phyloP scores from a whole-genome alignment of 2,888 invertebrate species.

The Drosophila subsilvestris region DNA sequence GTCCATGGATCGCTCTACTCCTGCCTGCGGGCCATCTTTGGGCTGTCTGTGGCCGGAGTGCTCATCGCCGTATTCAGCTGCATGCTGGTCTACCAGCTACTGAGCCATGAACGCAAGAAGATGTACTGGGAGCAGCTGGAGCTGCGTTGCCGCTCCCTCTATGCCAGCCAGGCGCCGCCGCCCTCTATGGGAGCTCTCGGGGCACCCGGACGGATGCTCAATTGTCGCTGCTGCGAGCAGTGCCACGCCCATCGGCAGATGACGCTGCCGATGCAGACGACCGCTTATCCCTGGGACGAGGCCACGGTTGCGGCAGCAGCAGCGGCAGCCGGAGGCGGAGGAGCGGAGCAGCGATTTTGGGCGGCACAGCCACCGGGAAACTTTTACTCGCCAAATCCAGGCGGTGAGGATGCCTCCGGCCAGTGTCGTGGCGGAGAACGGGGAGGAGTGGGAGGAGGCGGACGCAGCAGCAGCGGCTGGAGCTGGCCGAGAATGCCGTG shows the following conservation, averaged over 20 bases:
- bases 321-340: slow-evolving; percentile 69
- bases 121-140: slow-evolving; percentile 98
- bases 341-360: slow-evolving; percentile 85
- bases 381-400: slow-evolving; percentile 93
- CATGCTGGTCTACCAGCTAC: slow-evolving; percentile 95
- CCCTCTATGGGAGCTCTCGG: slow-evolving; percentile 63
- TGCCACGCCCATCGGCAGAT: slow-evolving; percentile 86
- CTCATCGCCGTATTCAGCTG: slow-evolving; percentile 96
- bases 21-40: slow-evolving; percentile 94
- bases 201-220: slow-evolving; percentile 65
- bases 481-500: slow-evolving; percentile 90
- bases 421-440: slow-evolving; percentile 78
- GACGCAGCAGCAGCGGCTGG: slow-evolving; percentile 85
- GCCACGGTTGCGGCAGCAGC: slow-evolving; percentile 73
- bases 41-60: slow-evolving; percentile 95
- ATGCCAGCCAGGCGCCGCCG: slow-evolving; percentile 85
- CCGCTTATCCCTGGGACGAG: slow-evolving; percentile 87
- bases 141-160: slow-evolving; percentile 91
- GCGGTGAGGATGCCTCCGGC: slow-evolving; percentile 83
- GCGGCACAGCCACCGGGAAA: slow-evolving; percentile 87
- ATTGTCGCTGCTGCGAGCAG: slow-evolving; percentile 89
- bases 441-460: slow-evolving; percentile 53
- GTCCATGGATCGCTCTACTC: slow-evolving; percentile 95
- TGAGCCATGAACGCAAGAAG: slow-evolving; percentile 96
- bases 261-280: slow-evolving; percentile 84